Percentiles rank a stretch among this genome's conserved stretches.
Conservation (phyloP, 2,113 vertebrate species). For the Dipodomys spectabilis region DNA sequence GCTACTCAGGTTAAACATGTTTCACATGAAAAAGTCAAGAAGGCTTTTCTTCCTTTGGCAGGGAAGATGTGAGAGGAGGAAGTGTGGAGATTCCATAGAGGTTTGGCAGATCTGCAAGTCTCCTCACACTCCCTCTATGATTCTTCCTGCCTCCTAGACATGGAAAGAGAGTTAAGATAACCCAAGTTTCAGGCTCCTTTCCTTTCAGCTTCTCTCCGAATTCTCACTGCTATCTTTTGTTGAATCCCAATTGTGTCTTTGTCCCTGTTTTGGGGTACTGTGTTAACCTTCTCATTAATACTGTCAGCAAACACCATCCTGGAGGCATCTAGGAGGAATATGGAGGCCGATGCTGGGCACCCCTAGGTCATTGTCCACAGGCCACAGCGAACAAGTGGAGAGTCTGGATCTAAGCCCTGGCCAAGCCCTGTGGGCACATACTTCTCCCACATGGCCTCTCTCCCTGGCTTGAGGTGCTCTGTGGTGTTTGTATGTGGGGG, state of each 20-base stretch:
- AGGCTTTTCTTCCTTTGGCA: background rate
- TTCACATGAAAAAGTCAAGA: background rate
- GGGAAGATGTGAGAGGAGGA: background rate
- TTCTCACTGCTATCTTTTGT: background rate
- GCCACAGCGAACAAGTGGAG: background rate
- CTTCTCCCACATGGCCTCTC: accelerated
- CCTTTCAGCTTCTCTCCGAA: background rate
- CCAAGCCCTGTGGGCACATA: no score
- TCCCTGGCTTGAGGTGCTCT: background rate
- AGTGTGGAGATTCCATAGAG: background rate
- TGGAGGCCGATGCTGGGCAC: background rate
- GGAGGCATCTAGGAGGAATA: background rate
- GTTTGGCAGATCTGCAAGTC: background rate
- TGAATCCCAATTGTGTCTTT: background rate
- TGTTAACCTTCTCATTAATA: background rate
- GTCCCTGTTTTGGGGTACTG: accelerated
- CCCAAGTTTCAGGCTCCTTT: background rate
- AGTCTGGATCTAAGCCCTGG: background rate
- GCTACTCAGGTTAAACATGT: background rate
- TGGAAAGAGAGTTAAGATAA: background rate
- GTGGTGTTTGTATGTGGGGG: no score
- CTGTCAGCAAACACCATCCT: no score
- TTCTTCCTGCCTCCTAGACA: background rate
- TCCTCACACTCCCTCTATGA: background rate
- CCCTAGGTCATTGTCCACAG: background rate